phyloP scores from a whole-genome alignment of 2,888 invertebrate genomes.

The Cerceris rybyensis region DNA sequence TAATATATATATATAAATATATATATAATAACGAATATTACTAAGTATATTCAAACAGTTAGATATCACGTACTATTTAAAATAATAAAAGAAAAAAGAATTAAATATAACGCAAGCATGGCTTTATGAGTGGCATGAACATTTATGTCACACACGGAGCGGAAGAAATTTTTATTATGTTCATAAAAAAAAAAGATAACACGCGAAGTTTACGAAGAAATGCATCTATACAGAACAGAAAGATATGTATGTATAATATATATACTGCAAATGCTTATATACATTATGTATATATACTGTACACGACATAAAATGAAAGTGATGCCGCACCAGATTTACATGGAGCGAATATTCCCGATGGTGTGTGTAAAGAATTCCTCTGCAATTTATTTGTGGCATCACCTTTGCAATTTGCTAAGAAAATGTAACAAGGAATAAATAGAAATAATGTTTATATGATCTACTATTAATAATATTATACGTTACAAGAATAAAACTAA shows the following conservation, averaged over 20 bases:
- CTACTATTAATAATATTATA: constrained; percentile 77
- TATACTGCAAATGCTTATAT: constrained; percentile 73
- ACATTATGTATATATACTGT: constrained; percentile 74
- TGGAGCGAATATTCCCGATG: constrained; percentile 52
- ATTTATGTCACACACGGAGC: constrained; percentile 48
- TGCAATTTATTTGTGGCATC: constrained; percentile 56
- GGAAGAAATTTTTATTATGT: constrained; percentile 58
- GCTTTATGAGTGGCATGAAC: constrained; percentile 39
- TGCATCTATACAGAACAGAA: constrained; percentile 45
- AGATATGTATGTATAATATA: constrained; percentile 74
- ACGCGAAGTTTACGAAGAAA: constrained; percentile 38
- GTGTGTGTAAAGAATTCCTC: constrained; percentile 59
- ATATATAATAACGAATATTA: constrained; percentile 64
- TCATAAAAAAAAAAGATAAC: constrained; percentile 25
- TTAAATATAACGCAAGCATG: constrained; percentile 47
- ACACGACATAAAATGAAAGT: constrained; percentile 40
- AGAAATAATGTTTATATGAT: constrained; percentile 80
- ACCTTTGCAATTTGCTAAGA: constrained; percentile 65
- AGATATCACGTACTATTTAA: constrained; percentile 73
- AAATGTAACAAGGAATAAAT: constrained; percentile 73
- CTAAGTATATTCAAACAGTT: constrained; percentile 67
- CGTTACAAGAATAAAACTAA: constrained; percentile 76
- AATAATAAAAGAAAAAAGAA: constrained; percentile 53
- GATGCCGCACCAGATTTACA: constrained; percentile 40
- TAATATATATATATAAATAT: constrained; percentile 44